phyloP scores from a whole-genome alignment of 2,797 vertebrate genomes.

The Apogon hyalosoma region DNA sequence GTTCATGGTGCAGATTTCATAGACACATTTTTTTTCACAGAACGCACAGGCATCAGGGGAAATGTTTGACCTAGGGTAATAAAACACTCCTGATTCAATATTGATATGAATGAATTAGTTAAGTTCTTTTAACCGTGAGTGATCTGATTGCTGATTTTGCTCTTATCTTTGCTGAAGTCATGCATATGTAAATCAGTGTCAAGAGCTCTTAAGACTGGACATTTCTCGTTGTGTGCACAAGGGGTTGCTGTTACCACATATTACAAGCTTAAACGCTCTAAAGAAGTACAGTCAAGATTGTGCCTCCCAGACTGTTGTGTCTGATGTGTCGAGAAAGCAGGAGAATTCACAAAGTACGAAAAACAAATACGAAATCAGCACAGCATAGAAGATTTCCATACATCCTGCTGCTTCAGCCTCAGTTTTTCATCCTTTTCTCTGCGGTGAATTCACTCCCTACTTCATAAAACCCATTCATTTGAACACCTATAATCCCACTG shows the following conservation, averaged over 20 bases:
- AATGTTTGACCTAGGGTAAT: constrained; percentile 32
- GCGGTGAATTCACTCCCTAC: constrained; percentile 9
- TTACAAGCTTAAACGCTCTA: constrained; percentile 10
- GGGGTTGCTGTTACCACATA: constrained; percentile 72
- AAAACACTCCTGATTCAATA: constrained; percentile 6
- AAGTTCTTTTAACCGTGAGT: constrained; percentile 11
- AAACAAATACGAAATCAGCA: constrained; percentile 38
- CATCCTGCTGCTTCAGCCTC: neutral
- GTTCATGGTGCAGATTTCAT: constrained; percentile 28
- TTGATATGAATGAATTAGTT: constrained; percentile 35
- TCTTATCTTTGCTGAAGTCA: constrained; percentile 24
- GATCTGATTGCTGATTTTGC: constrained; percentile 22
- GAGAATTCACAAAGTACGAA: constrained; percentile 30
- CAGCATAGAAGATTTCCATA: constrained; percentile 24
- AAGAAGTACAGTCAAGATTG: neutral
- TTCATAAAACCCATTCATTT: constrained; percentile 21
- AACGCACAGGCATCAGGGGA: constrained; percentile 19
- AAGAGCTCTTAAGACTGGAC: constrained; percentile 6
- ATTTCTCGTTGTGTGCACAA: constrained; percentile 62
- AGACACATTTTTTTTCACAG: constrained; percentile 7
- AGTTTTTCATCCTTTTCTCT: neutral
- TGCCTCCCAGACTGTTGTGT: constrained; percentile 23
- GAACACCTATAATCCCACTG: constrained; percentile 24
- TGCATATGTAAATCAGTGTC: constrained; percentile 8
- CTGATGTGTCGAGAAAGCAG: constrained; percentile 25